Conservation (phyloP, 1,140 invertebrate species). For the Oedothorax gibbosus region DNA sequence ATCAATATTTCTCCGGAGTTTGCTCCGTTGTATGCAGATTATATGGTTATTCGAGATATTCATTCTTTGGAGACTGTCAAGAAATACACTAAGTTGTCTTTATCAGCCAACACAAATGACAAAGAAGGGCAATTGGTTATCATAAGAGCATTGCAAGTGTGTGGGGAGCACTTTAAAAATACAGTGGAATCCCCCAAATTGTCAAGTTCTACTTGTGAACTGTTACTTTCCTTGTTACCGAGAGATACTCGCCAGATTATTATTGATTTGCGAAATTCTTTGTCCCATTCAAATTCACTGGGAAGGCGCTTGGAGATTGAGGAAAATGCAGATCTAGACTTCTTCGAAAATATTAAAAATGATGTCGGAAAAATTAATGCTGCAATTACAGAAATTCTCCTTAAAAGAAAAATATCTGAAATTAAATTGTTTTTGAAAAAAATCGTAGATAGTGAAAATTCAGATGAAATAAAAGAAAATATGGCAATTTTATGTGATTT, state of each 20-base stretch:
- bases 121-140: constrained; percentile 6
- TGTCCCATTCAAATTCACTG: constrained; percentile 19
- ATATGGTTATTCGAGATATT: neutral
- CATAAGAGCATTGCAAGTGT: constrained; percentile 14
- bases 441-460: neutral
- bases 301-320: neutral
- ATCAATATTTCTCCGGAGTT: neutral
- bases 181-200: constrained; percentile 25
- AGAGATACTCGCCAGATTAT: neutral
- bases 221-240: neutral
- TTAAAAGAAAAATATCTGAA: neutral
- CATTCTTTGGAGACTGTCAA: constrained; percentile 16
- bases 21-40: constrained; percentile 13
- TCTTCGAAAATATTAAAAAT: constrained; percentile 6
- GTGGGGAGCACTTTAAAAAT: constrained; percentile 18
- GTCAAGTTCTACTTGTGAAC: neutral
- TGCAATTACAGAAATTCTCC: neutral
- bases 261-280: constrained; percentile 4
- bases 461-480: constrained; percentile 6
- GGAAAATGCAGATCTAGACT: neutral
- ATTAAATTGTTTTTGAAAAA: neutral
- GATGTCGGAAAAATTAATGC: constrained; percentile 13
- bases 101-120: neutral
- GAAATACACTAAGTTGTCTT: neutral
- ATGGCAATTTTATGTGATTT: neutral